Evolutionary conservation across 2,888 invertebrate genomes (phyloP).

Genomic region (Eilema caniola): DNA sequence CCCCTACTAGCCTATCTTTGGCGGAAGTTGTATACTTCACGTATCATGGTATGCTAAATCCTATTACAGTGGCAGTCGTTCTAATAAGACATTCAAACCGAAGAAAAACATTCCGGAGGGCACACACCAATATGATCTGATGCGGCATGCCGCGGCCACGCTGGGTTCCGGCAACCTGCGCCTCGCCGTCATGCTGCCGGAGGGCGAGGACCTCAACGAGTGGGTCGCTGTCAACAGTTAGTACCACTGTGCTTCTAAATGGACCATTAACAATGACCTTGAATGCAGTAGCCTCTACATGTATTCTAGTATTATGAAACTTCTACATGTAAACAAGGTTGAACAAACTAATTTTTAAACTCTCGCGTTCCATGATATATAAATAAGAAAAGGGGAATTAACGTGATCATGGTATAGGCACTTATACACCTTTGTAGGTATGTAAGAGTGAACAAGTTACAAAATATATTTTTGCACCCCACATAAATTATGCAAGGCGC

Average conservation of each 20-base stretch:
- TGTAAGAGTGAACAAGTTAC: no score
- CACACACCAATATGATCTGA: conserved; percentile 99
- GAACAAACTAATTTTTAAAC: no score
- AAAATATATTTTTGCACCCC: neutral
- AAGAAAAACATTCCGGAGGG: conserved; percentile 99
- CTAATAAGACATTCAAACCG: conserved; percentile 99
- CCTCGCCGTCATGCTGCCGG: conserved; percentile 98
- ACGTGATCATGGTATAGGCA: no score
- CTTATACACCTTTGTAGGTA: no score
- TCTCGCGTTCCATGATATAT: no score
- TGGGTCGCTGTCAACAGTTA: conserved; percentile 99
- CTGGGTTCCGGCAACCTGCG: conserved; percentile 98
- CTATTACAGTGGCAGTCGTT: conserved; percentile 92
- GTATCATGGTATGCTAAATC: neutral
- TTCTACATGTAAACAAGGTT: neutral
- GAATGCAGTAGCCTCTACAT: no score
- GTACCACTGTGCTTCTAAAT: conserved; percentile 59
- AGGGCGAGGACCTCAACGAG: conserved; percentile 99
- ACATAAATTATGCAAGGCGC: neutral
- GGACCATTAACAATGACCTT: neutral
- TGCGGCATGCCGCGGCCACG: conserved; percentile 99
- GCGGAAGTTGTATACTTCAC: neutral
- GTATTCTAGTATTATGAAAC: no score
- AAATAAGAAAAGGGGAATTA: no score
- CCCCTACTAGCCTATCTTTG: neutral